Evolutionary conservation across 2,888 invertebrate species (phyloP).

Genomic region (Unio pictorum): DNA sequence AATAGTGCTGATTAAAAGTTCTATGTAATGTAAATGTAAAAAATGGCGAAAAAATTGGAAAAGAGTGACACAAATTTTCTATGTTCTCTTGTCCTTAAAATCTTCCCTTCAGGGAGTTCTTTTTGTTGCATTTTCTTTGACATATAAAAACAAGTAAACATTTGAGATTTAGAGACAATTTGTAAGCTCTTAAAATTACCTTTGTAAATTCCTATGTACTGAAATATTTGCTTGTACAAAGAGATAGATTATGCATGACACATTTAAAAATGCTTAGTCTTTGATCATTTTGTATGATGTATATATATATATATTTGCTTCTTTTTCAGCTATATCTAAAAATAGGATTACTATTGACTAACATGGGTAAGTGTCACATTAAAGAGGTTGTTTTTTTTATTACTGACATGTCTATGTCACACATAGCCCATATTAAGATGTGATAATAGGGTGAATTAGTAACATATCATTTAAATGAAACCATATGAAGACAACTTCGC

Average conservation of each 20-base stretch:
- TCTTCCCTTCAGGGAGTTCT: too few species aligned
- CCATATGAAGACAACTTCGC: too few species aligned
- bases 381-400: not conserved
- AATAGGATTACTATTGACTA: conserved; percentile 86
- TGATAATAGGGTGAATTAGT: too few species aligned
- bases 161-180: too few species aligned
- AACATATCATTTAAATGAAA: too few species aligned
- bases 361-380: conserved; percentile 73
- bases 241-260: not conserved
- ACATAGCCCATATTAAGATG: not conserved
- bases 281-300: not conserved
- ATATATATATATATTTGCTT: conserved; percentile 4
- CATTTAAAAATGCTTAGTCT: not conserved
- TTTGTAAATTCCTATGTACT: not conserved
- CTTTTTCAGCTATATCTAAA: conserved; percentile 61
- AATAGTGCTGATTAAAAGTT: too few species aligned
- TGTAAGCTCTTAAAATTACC: not conserved
- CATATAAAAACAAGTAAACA: too few species aligned
- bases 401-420: not conserved
- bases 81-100: too few species aligned
- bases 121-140: too few species aligned
- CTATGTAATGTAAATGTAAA: too few species aligned
- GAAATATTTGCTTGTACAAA: not conserved
- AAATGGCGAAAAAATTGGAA: too few species aligned
- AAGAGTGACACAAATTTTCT: too few species aligned